phyloP scores from a whole-genome alignment of 2,113 vertebrate genomes.

The Phycodurus eques region DNA sequence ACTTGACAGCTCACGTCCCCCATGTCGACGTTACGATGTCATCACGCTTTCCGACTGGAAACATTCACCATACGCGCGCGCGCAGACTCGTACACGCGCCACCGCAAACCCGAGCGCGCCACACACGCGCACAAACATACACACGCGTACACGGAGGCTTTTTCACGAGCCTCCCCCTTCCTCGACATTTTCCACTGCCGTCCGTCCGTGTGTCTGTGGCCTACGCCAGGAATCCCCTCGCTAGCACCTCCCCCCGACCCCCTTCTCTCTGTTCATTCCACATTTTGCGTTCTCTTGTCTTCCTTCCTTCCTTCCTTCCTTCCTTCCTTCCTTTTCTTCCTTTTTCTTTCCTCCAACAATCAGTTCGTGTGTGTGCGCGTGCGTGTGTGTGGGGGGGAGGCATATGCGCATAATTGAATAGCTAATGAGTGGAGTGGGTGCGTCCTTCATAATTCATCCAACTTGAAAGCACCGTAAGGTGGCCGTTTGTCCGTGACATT shows the following conservation, averaged over 20 bases:
- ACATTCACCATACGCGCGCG: not conserved
- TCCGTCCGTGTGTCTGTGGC: not conserved
- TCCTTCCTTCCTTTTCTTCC: not conserved
- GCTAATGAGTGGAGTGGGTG: not conserved
- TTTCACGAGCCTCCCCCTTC: not conserved
- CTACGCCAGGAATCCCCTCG: slow-evolving; percentile 18
- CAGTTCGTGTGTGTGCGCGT: not conserved
- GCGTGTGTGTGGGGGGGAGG: not conserved
- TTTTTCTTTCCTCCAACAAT: not conserved
- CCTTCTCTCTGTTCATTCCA: not conserved
- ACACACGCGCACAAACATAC: too few species aligned
- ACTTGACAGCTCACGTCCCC: not conserved
- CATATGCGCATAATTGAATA: not conserved
- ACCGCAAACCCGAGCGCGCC: not conserved
- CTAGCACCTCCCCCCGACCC: not conserved
- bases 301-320: not conserved
- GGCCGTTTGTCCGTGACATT: not conserved
- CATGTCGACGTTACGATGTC: not conserved
- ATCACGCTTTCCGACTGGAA: not conserved
- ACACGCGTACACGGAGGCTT: not conserved
- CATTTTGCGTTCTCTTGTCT: not conserved
- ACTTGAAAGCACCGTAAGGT: not conserved
- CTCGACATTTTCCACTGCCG: slow-evolving; percentile 51
- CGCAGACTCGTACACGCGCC: not conserved
- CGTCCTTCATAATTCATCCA: not conserved